Conservation (phyloP, 1,140 invertebrate genomes). For the Schlechtendalia chinensis region DNA sequence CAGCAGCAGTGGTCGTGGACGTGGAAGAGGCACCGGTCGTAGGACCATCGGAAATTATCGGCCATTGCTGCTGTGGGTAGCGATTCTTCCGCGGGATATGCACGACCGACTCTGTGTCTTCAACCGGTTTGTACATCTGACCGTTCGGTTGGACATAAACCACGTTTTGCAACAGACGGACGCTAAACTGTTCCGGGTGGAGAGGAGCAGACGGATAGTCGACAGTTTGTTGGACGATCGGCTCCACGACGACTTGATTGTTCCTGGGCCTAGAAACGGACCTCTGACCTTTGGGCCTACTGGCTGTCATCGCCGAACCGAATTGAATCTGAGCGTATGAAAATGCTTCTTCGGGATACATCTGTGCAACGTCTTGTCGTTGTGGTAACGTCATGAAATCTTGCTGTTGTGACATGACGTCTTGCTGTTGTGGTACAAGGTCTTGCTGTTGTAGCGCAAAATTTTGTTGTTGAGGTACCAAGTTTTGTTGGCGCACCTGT, state of each 20-base stretch:
- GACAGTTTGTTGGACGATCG: not conserved
- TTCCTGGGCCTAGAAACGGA: not conserved
- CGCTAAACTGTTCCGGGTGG: not conserved
- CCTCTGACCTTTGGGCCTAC: conserved; percentile 8
- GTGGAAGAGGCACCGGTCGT: not conserved
- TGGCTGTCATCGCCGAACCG: not conserved
- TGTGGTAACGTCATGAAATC: not conserved
- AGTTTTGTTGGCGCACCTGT: conserved; percentile 3
- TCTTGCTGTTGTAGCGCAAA: not conserved
- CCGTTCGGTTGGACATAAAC: conserved; percentile 4
- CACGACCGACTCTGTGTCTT: conserved; percentile 31
- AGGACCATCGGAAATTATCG: not conserved
- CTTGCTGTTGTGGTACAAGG: not conserved
- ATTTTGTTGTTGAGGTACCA: not conserved
- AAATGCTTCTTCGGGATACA: not conserved
- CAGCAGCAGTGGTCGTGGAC: not conserved
- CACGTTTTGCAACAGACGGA: not conserved
- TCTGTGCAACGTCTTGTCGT: not conserved
- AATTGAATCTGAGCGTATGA: conserved; percentile 33
- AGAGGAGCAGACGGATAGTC: not conserved
- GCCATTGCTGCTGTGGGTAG: not conserved
- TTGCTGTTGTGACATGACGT: conserved; percentile 7
- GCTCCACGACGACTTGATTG: not conserved
- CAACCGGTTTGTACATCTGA: conserved; percentile 16
- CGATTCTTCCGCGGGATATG: conserved; percentile 14